A percentile compares a stretch with the other conserved stretches of the same genome.
phyloP scores from a whole-genome alignment of 1,140 invertebrate species.

The Rhopalosiphum maidis region DNA sequence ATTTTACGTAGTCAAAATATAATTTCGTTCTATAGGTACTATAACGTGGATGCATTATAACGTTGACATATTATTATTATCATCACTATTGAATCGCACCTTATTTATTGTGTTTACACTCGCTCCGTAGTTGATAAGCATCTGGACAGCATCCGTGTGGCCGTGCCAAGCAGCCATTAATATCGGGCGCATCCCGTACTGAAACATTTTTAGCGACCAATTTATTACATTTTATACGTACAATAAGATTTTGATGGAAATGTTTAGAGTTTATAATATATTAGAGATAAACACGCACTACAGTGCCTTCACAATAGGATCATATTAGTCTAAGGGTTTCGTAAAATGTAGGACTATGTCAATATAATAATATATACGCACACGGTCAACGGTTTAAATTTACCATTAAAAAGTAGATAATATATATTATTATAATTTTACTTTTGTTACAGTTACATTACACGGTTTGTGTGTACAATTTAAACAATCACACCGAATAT shows the following conservation, averaged over 20 bases:
- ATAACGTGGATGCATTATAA: neutral
- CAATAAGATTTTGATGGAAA: neutral
- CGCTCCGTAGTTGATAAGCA: constrained; percentile 77
- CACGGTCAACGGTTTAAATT: neutral
- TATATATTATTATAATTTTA: neutral
- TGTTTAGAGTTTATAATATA: neutral
- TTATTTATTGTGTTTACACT: constrained; percentile 77
- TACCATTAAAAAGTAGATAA: neutral
- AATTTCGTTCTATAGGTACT: neutral
- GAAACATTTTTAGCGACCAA: constrained; percentile 60
- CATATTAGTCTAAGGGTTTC: neutral
- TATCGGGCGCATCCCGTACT: constrained; percentile 83
- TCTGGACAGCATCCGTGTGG: constrained; percentile 75
- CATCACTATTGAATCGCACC: constrained; percentile 64
- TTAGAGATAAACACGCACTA: neutral
- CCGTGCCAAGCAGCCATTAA: constrained; percentile 85
- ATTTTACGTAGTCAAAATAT: neutral
- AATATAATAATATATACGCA: no score
- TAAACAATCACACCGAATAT: no score
- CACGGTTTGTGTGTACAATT: neutral
- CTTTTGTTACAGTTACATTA: neutral
- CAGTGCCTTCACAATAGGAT: neutral
- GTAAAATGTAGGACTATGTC: neutral
- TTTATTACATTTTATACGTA: neutral
- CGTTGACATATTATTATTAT: no score